Base-by-base conservation (phyloP, 1,140 invertebrate genomes). In the Zaprionus ghesquierei region DNA sequence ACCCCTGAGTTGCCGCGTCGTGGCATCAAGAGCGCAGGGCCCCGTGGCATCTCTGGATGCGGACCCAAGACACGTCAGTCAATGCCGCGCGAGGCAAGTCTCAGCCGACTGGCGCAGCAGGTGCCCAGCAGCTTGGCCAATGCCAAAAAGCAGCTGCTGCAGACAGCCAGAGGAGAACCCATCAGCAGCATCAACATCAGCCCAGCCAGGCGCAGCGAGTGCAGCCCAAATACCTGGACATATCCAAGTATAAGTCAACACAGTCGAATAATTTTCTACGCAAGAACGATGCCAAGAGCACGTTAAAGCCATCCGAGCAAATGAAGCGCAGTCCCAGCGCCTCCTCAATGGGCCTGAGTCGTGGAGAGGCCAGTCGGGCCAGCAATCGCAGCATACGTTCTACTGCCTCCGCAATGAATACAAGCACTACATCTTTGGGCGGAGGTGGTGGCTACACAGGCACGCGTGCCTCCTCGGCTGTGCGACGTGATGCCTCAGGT, bases 211-310 rank as follows among this genome's bases (percentile, higher is more conserved):
- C 10, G 84, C 20, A 13, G 35, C 80, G 82, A 0, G 90, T 92
- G 38, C 87, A 90, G 50, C 90, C 91, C 10, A 92, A 93, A 27
- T 94, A 94, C 69, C 75, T 94, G 31, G 94, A 94, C 84, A 94
- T 94, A 62, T 94, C 93, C 44, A 94, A 94, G 75, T 94, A 94
- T 80, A 94, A 94, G 85, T 91, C 81, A 35, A 92, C 92, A 2
- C 91, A 93, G 27, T 85, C 81, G 0, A 93, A 93, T 70, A 93
- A 86, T 58, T 94, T 94, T 92, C 85, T 94, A 23, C 89, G 93
- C 25, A 84, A 93, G 20, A 94, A 94, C 71, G 93, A 94, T 64
- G 92, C 93, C 63, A 94, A 94, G 92, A 94, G 93, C 20, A 94
- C 94, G 20, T 91, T 94, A 0, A 92, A 91, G 50, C 82, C 86